Base-by-base conservation (phyloP, 2,888 invertebrate genomes). In the Sipha maydis region DNA sequence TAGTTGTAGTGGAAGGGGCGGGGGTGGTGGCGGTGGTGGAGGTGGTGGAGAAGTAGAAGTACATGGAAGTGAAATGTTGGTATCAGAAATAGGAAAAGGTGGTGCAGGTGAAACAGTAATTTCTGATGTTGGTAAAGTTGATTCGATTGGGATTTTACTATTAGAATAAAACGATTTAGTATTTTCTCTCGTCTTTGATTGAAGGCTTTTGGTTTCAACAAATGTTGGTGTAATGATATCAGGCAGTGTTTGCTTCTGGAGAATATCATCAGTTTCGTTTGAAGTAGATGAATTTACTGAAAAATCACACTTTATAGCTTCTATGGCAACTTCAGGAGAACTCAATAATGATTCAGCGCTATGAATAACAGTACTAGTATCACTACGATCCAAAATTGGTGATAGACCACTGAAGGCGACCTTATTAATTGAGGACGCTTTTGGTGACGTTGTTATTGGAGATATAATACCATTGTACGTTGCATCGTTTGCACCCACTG, bases 31-130 rank as follows among this genome's bases (percentile, higher is more conserved):
- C 38, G 90, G 90, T 25, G 86, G 82, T n/a, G 90, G 89, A 21
- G 90, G 90, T 80, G 91, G 90, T 21, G 91, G 90, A 41, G 41
- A 7, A 0, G 79, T 1, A 17, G 89, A 89, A 89, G 89, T 67
- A 21, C 34, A 21, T 38, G 90, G 89, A 25, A 89, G 90, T 28
- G 90, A 90, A 85, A 89, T 76, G 41, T 89, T 89, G 14, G 84
- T 73, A 61, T 89, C 89, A 28, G 90, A 86, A 31, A 90, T 86
- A 41, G 76, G 75, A 41, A 61, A 31, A 7, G 25, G 34, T 38
- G 83, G 38, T n/a, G 19, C 38, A 34, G 82, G 28, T 21, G 75
- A 3, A 76, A 67, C 2, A 21, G 75, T 19, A 84, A 11, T 84
- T 19, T 56, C 38, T 28, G 41, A 21, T 67, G 11, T 7, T 1